Conservation (phyloP, 92 coral and sea anemone genomes). For the Phenganax stokvisi region DNA sequence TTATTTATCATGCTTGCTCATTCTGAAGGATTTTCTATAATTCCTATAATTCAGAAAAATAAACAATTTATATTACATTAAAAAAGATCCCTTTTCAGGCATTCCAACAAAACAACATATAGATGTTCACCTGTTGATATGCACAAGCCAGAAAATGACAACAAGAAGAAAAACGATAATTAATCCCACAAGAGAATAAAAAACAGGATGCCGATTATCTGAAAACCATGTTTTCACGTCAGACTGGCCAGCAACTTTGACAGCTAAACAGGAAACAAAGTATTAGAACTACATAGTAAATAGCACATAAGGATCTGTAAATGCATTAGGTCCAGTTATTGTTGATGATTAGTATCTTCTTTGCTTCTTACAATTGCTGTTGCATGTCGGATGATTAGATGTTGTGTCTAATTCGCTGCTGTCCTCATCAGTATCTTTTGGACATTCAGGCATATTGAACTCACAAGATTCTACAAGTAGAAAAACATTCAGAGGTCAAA, state of each 20-base stretch:
- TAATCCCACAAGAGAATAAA: not conserved
- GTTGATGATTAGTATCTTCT: too few relatives aligned
- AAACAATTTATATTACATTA: too few relatives aligned
- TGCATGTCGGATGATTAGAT: not conserved
- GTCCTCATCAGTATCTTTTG: not conserved
- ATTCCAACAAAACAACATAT: too few relatives aligned
- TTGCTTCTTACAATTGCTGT: not conserved
- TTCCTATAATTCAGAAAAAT: too few relatives aligned
- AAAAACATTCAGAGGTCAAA: not conserved
- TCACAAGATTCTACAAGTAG: constrained; percentile 1
- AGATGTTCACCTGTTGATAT: not conserved
- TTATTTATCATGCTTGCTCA: too few relatives aligned
- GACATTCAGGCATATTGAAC: not conserved
- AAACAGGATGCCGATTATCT: constrained; percentile 2
- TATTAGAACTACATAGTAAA: not conserved
- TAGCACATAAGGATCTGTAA: too few relatives aligned
- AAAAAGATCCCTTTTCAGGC: too few relatives aligned
- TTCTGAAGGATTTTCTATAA: too few relatives aligned
- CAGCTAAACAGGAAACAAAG: not conserved
- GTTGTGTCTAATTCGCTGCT: not conserved
- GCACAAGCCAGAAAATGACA: not conserved
- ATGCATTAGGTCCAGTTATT: too few relatives aligned
- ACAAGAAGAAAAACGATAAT: not conserved
- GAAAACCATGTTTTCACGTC: not conserved
- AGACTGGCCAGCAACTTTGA: not conserved